phyloP scores from a whole-genome alignment of 2,797 vertebrate genomes.

The Staurois parvus region DNA sequence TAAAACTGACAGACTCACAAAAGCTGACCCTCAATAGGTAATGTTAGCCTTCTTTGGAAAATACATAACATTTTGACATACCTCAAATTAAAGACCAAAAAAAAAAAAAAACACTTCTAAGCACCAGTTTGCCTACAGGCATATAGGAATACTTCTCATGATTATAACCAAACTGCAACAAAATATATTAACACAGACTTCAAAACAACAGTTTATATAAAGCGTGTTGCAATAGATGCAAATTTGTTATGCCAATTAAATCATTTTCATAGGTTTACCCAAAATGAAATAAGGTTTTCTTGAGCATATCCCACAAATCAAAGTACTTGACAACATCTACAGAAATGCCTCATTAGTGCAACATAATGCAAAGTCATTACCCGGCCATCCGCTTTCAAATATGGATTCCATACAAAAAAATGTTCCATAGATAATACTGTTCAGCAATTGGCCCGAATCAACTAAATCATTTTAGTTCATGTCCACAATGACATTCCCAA shows the following conservation, averaged over 20 bases:
- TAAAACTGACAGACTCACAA: no score
- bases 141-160: conserved; percentile 26
- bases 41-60: neutral
- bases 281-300: neutral
- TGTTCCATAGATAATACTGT: no score
- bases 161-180: conserved; percentile 25
- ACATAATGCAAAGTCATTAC: neutral
- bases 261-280: neutral
- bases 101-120: conserved; percentile 3
- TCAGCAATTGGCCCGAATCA: no score
- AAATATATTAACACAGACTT: neutral
- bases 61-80: neutral
- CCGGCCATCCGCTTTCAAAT: neutral
- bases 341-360: neutral
- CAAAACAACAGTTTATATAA: neutral
- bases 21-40: neutral
- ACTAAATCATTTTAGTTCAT: no score
- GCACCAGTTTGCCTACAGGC: conserved; percentile 15
- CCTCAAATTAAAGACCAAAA: conserved; percentile 2
- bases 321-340: neutral
- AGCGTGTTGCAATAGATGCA: neutral
- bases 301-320: neutral
- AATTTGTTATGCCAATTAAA: neutral
- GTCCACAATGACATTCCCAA: no score
- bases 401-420: no score